These are phyloP conservation scores for Ennomos erosarius DNA, from an alignment of 2,888 invertebrate genomes.

Conservation along the genomic window DNA sequence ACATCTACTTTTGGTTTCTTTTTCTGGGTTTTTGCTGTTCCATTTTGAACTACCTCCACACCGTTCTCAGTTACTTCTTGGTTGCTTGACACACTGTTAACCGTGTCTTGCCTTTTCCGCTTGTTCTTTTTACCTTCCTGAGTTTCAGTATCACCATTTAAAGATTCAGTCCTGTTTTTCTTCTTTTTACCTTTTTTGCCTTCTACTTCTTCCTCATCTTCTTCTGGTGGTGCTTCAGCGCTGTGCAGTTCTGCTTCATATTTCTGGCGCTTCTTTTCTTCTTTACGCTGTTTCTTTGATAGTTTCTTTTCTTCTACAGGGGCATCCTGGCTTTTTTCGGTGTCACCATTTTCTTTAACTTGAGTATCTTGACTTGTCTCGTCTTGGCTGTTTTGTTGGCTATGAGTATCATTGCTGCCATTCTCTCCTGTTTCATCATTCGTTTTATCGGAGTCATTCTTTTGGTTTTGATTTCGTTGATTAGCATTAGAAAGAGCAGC, in stretches of 20 bases:
- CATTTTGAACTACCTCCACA: slow-evolving; percentile 46
- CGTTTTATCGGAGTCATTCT: slow-evolving; percentile 33
- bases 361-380: slow-evolving; percentile 16
- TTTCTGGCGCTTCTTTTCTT: slow-evolving; percentile 77
- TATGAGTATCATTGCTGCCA: slow-evolving; percentile 36
- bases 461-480: slow-evolving; percentile 55
- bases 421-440: slow-evolving; percentile 40
- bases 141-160: slow-evolving; percentile 54
- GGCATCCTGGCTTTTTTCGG: slow-evolving; percentile 42
- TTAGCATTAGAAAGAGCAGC: slow-evolving; percentile 72
- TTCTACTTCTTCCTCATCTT: slow-evolving; percentile 55
- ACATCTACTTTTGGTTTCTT: slow-evolving; percentile 70
- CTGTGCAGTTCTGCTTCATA: slow-evolving; percentile 78
- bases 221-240: slow-evolving; percentile 60
- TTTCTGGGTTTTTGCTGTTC: slow-evolving; percentile 52
- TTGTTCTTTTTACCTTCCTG: slow-evolving; percentile 64
- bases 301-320: slow-evolving; percentile 57
- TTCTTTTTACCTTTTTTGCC: slow-evolving; percentile 75
- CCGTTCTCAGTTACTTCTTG: slow-evolving; percentile 42
- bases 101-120: slow-evolving; percentile 74
- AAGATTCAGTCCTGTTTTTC: slow-evolving; percentile 68
- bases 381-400: slow-evolving; percentile 38
- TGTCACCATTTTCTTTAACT: slow-evolving; percentile 41
- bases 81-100: slow-evolving; percentile 56
- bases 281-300: slow-evolving; percentile 78